Conservation (phyloP, 2,113 vertebrate genomes). For the Nanger granti region DNA sequence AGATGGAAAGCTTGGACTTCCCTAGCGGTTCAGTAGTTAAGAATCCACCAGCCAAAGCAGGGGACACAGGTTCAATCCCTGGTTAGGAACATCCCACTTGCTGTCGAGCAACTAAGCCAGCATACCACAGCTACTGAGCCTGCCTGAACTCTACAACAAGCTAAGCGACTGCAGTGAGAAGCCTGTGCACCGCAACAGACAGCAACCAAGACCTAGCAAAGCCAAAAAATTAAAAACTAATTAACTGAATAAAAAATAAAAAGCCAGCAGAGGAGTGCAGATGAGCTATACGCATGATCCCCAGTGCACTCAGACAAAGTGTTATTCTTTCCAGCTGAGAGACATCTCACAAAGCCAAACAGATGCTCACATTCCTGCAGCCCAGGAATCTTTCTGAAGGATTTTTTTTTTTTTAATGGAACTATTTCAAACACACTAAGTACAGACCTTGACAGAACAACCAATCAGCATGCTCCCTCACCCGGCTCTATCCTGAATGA, state of each 20-base stretch:
- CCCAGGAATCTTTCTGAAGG: neutral
- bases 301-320: neutral
- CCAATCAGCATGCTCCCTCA: accelerated
- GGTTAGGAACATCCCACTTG: neutral
- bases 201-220: neutral
- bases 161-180: neutral
- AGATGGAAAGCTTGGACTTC: neutral
- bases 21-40: neutral
- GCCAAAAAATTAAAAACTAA: neutral
- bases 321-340: neutral
- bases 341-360: neutral
- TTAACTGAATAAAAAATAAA: neutral
- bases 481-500: neutral
- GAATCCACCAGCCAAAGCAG: neutral
- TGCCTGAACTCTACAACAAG: neutral
- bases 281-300: accelerated
- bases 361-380: neutral
- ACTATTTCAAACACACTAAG: neutral
- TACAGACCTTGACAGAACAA: neutral
- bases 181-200: neutral
- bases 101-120: neutral
- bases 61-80: neutral
- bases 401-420: neutral
- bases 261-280: accelerated
- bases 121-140: neutral